Base-by-base conservation (phyloP, 2,888 invertebrate species). In the Aporophyla nigra region DNA sequence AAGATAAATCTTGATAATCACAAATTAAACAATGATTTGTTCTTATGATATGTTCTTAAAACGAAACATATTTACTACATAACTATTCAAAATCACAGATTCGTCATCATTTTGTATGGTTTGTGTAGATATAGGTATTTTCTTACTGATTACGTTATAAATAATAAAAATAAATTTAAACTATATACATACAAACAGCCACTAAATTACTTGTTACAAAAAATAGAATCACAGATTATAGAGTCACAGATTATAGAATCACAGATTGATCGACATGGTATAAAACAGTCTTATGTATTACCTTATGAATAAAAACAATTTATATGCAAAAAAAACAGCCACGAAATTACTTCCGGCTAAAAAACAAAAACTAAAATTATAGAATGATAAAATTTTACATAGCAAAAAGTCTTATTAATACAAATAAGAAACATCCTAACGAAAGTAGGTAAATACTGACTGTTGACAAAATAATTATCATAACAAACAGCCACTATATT, bases 271-370 rank as follows among this genome's bases (percentile, higher is more conserved):
- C 72, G 72, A 66, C 72, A 72, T 72, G 72, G 72, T 72, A 72
- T 72, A 72, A 72, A 72, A 72, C 65, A 72, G 72, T 72, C 72
- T 72, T 72, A 72, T 72, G 72, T 72, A 71, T 71, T 61, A 71
- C 69, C 69, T 69, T 68, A 70, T 70, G 69, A 70, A 70, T 70
- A 70, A 70, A 70, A 59, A 70, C 69, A 70, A 70, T 70, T 71
- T 71, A 71, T 71, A 71, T 71, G 70, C 70, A 70, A 71, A 71
- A 70, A 71, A 71, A 71, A 71, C 70, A 71, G 70, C 70, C 70
- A 71, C 70, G 70, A 71, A 71, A 71, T 71, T 71, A 71, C 70
- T 71, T 71, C 70, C 70, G 70, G 70, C 70, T 71, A 71, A 71
- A 71, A 71, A 71, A 71, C 70, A 61, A 61, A 70, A 71, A 71